Conservation (phyloP, 1,140 invertebrate genomes). For the Neodiprion fabricii region DNA sequence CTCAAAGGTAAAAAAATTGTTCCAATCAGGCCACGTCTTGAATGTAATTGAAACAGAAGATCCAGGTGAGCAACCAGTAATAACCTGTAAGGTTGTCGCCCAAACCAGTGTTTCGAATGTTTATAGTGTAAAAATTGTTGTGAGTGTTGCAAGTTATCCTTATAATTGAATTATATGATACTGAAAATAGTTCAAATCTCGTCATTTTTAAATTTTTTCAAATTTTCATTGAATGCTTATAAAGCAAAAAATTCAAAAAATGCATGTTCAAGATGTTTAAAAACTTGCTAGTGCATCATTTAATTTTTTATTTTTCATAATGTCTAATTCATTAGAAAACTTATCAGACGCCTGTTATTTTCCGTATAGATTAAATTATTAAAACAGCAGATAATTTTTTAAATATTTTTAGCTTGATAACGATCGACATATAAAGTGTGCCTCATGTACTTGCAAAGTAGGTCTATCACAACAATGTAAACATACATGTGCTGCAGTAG, state of each 20-base stretch:
- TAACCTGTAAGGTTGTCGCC: conserved; percentile 19
- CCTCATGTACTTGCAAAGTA: conserved; percentile 21
- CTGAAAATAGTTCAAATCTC: background rate
- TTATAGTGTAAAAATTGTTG: conserved; percentile 25
- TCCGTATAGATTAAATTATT: too few species aligned
- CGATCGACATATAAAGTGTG: conserved; percentile 18
- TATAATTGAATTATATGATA: too few species aligned
- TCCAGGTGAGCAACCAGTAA: background rate
- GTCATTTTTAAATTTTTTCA: too few species aligned
- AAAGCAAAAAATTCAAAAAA: too few species aligned
- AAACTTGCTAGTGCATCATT: background rate
- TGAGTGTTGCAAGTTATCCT: background rate
- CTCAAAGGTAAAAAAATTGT: conserved; percentile 17
- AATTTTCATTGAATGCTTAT: too few species aligned
- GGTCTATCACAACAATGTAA: conserved; percentile 22
- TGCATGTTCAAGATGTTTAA: too few species aligned
- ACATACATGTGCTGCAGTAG: conserved; percentile 22
- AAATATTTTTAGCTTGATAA: conserved; percentile 19
- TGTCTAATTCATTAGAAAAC: too few species aligned
- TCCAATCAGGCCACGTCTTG: conserved; percentile 20
- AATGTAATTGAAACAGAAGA: conserved; percentile 19
- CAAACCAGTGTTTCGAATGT: conserved; percentile 22
- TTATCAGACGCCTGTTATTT: too few species aligned
- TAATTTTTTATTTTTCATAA: too few species aligned
- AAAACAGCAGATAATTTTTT: too few species aligned